Evolutionary conservation across 2,888 invertebrate species (phyloP), one percentile per base, ranked within the genome.

Genomic region (Gibbula magus): DNA sequence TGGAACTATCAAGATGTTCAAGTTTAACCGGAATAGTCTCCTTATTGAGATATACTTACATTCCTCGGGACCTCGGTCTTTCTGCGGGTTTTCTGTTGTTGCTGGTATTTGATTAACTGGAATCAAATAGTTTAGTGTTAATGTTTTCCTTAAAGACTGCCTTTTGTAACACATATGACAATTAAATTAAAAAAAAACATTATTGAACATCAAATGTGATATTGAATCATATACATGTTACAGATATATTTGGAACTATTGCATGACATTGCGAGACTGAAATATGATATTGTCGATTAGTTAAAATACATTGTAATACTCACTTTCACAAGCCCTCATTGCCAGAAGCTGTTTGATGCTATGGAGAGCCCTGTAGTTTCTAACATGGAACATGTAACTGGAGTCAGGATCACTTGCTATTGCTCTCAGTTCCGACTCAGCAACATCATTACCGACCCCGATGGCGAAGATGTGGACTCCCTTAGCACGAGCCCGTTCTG

Each of bases 311-410:
- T 18, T 10, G 3, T 16, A 25, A 8, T 16, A 32, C 10, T 75
- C n/a, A 75, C 75, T 54, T 32, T 53, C 54, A 54, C 78, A 78
- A 5, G 78, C 74, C 22, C 73, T 78, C 1, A 73, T 51, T 22
- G 78, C 78, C 20, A 78, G 70, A 35, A 25, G 53, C 10, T 53
- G 35, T 39, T 78, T 54, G 22, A 75, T 75, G 52, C 53, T 53
- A 10, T 52, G 32, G 7, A 75, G 75, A 18, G 75, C 75, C n/a
- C 10, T 52, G 53, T 32, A 52, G 54, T 75, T 22, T 52, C 54
- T 54, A 13, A 75, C 75, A 22, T 75, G 75, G 54, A 75, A 75
- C 52, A 54, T 53, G 32, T 54, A 75, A 2, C 10, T 18, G 4
- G 25, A 29, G 75, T 54, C 53, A 8, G 52, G 75, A n/a, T 75